Evolutionary conservation across 2,797 vertebrate species (phyloP), one percentile per base, ranked within the genome.

Genomic region (Coregonus ussuriensis): DNA sequence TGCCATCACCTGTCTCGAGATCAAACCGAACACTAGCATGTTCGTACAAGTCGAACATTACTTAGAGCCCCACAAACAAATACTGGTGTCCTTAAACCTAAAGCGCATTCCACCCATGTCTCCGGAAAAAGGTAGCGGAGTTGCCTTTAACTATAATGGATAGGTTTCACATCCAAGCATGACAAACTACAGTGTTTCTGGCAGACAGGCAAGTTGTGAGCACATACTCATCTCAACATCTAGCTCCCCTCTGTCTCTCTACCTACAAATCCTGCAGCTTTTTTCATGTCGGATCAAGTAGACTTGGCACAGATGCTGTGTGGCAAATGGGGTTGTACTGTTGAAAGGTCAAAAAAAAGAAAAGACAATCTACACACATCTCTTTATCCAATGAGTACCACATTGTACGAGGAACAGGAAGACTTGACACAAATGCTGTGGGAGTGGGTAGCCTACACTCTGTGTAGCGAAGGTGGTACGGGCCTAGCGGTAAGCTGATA

Each of bases 21-120:
- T 41, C 62, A 67, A 66, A 66, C 47, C 4, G 21, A 25, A 65
- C 41, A 59, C 54, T 59, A 75, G 62, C 74, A 52, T 75, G 74
- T 75, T 75, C 62, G 21, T 75, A 75, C 74, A 75, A 51, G 73
- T 41, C 29, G 4, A 74, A 37, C 73, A 25, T 21, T 29, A 47
- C 37, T 62, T 25, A 66, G 33, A 14, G 18, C 3, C 13, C 25
- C 62, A 67, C 51, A 65, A 75, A 65, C 21, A 41, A 31, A 16
- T 31, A 29, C 13, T 31, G n/a, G 72, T 62, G 41, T 74, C 62
- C 72, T 33, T 35, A 5, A 62, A 62, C 54, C 35, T 53, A 11
- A 11, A 53, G 52, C 11, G 7, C 52, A 53, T 53, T 53, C 52
- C 52, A 3, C 11, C 52, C 52, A 1, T 53, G 54, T 59, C 54